phyloP scores from a whole-genome alignment of 1,140 invertebrate genomes.

The Cotesia glomerata region DNA sequence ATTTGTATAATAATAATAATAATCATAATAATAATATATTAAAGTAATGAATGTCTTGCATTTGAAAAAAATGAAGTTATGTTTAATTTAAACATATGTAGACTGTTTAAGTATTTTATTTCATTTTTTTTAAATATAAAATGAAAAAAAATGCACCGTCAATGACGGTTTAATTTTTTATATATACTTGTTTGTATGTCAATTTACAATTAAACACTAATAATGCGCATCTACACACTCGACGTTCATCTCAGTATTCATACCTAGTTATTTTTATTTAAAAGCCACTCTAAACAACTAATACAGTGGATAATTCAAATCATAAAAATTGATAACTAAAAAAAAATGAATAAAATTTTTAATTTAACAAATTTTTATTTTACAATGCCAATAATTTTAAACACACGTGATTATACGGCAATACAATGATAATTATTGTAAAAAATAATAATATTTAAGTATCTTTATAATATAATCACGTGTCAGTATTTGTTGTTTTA shows the following conservation, averaged over 20 bases:
- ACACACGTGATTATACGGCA: too few species aligned
- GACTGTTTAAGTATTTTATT: neutral
- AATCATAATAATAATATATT: too few species aligned
- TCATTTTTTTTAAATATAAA: conserved; percentile 15
- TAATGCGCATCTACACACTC: conserved; percentile 22
- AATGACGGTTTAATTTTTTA: neutral
- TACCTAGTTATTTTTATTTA: conserved; percentile 29
- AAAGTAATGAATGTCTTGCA: too few species aligned
- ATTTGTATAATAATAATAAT: too few species aligned
- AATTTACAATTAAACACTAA: conserved; percentile 22
- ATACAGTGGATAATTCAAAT: conserved; percentile 45
- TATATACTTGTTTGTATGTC: neutral
- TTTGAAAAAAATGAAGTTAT: too few species aligned
- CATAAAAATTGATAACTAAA: conserved; percentile 49
- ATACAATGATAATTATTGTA: neutral
- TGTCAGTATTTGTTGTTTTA: conserved; percentile 39
- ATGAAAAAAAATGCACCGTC: conserved; percentile 15
- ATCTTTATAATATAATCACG: neutral
- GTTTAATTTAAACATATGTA: conserved; percentile 8
- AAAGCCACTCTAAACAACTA: conserved; percentile 49
- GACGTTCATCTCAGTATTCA: conserved; percentile 13
- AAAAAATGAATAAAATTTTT: conserved; percentile 46
- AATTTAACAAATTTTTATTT: conserved; percentile 33
- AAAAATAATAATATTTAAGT: neutral
- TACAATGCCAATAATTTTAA: conserved; percentile 2